Conservation (phyloP, 2,888 invertebrate species). For the Troilus luridus region DNA sequence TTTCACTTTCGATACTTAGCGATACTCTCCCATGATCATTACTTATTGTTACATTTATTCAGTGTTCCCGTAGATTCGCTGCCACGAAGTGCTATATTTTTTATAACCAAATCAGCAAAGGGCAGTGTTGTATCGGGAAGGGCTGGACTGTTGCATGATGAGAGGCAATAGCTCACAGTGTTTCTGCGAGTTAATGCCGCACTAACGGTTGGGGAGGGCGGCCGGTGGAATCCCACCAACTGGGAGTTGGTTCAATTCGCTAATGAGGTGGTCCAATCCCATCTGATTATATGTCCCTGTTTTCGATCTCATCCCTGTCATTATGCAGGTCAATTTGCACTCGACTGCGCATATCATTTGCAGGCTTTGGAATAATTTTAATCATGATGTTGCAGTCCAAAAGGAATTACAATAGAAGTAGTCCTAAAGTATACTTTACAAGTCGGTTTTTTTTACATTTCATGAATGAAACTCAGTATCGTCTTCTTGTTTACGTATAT, state of each 20-base stretch:
- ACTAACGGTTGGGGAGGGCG: background rate
- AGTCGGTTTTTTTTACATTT: too few relatives aligned
- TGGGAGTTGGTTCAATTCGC: background rate
- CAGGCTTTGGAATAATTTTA: background rate
- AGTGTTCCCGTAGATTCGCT: background rate
- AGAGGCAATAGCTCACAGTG: background rate
- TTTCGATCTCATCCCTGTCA: background rate
- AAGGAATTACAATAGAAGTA: too few relatives aligned
- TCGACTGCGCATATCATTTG: background rate
- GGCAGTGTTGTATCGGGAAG: background rate
- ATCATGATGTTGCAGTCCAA: background rate
- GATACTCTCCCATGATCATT: too few relatives aligned
- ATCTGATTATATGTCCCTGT: background rate
- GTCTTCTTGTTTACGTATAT: too few relatives aligned
- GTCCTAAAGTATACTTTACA: too few relatives aligned
- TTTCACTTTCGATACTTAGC: too few relatives aligned
- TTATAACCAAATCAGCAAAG: background rate
- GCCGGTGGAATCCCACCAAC: constrained; percentile 7
- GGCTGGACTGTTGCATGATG: constrained; percentile 10
- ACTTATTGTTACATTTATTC: background rate
- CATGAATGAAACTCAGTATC: too few relatives aligned
- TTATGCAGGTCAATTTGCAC: background rate
- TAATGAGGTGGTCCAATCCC: constrained; percentile 1
- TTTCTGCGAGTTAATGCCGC: background rate
- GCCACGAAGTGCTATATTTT: background rate